Base-by-base conservation (phyloP, 1,140 invertebrate species). In the Eciton burchellii region DNA sequence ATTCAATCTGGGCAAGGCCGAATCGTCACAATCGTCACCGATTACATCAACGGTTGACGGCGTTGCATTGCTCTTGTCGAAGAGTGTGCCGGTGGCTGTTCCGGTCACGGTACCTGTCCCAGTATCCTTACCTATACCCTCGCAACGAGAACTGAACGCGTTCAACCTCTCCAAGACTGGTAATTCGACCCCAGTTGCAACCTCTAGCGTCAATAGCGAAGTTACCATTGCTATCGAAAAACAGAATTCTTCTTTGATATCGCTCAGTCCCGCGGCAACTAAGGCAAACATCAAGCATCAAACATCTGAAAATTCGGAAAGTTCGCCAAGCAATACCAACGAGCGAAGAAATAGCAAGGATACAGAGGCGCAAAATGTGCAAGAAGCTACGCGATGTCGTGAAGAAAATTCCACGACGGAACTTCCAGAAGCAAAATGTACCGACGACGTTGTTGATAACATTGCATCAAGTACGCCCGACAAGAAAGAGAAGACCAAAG, bases 151-250 rank as follows among this genome's bases (percentile, higher is more conserved):
- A 26, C 54, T 83, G 21, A 92, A 85, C 47, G 88, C 88, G 12
- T 93, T 92, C 52, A 93, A 93, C 84, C 65, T 93, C 2, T 88
- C 89, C 0, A 93, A 92, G 56, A 82, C 82, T 4, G 90, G 84
- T n/a, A 84, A 45, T 47, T 73, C 76, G 21, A 47, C 65, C 11
- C 66, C 47, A 12, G 24, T 57, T 1, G 41, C 81, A 3, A 60
- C 12, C 57, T 16, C 87, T 16, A 85, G 89, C n/a, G 65, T 85
- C 8, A 84, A 86, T 0, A 85, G 59, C 89, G 5, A 52, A 52
- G 24, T 81, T 21, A 81, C 84, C 57, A 4, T 11, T 8, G 47
- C 14, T 62, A 16, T 11, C 16, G 70, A 65, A 12, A 82, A 73
- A 8, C 70, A 72, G 24, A 87, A 59, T 45, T 87, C 82, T 1